These are phyloP conservation scores for Ommatoiulus sabulosus DNA, from an alignment of 2,888 invertebrate species.

Conservation along the genomic window DNA sequence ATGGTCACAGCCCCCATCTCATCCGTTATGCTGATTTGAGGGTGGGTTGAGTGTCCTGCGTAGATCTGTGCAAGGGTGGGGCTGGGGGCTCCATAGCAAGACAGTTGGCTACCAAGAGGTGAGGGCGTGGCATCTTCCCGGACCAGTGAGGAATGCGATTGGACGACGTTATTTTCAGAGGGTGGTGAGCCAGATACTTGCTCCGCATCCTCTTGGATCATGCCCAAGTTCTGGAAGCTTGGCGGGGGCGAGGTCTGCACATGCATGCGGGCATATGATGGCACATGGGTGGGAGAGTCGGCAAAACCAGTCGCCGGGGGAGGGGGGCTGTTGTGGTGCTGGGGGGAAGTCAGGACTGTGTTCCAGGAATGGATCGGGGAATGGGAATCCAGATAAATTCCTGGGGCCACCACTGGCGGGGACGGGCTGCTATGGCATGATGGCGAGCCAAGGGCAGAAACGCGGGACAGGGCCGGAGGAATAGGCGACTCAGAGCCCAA, in stretches of 20 bases:
- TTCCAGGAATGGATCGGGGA: constrained; percentile 59
- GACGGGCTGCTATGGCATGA: constrained; percentile 60
- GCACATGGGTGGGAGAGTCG: constrained; percentile 61
- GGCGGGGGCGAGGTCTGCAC: constrained; percentile 66
- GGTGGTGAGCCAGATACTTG: constrained; percentile 58
- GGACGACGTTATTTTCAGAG: constrained; percentile 49
- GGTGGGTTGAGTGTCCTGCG: constrained; percentile 69
- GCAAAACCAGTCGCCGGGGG: constrained; percentile 59
- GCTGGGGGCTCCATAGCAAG: constrained; percentile 34
- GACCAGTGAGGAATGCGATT: constrained; percentile 54
- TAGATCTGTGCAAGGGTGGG: constrained; percentile 61
- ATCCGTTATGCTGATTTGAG: constrained; percentile 93
- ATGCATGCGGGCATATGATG: constrained; percentile 57
- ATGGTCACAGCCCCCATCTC: constrained; percentile 76
- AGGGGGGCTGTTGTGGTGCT: constrained; percentile 60
- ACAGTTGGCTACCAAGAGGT: constrained; percentile 59
- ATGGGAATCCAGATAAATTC: constrained; percentile 58
- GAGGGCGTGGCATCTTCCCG: constrained; percentile 53
- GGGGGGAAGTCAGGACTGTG: constrained; percentile 59
- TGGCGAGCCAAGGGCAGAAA: constrained; percentile 56
- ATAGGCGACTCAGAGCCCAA: constrained; percentile 63
- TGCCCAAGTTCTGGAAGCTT: constrained; percentile 67
- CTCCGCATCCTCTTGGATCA: constrained; percentile 67
- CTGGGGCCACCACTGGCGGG: constrained; percentile 57
- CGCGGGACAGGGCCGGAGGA: constrained; percentile 50